A percentile compares a stretch with the other conserved stretches of the same genome.
These are phyloP conservation scores for Lichenostomus cassidix DNA, from an alignment of 2,113 vertebrate genomes.

Conservation along the genomic window DNA sequence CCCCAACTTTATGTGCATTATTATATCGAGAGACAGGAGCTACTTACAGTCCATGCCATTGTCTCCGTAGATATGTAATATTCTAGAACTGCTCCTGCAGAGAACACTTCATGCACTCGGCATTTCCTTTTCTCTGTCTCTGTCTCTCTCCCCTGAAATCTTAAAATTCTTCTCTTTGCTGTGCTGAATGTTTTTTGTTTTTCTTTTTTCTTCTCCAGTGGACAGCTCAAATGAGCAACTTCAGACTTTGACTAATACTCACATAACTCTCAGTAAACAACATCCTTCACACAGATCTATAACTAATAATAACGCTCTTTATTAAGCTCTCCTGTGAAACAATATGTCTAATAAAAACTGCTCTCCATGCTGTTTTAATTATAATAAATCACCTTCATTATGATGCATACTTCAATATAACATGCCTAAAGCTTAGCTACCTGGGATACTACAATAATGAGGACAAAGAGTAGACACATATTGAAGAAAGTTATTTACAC, in stretches of 20 bases:
- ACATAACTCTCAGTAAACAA: slow-evolving; percentile 72
- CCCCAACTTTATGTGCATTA: slow-evolving; percentile 87
- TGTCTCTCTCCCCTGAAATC: slow-evolving; percentile 17
- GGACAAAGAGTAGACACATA: slow-evolving; percentile 46
- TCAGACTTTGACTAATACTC: slow-evolving; percentile 75
- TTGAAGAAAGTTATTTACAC: slow-evolving; percentile 75
- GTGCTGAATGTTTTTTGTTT: slow-evolving; percentile 20
- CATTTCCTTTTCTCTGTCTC: slow-evolving; percentile 64
- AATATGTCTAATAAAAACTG: slow-evolving; percentile 74
- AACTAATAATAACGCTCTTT: slow-evolving; percentile 79
- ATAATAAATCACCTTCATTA: slow-evolving; percentile 83
- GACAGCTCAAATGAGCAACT: slow-evolving; percentile 74
- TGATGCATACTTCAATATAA: slow-evolving; percentile 75
- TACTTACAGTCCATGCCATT: slow-evolving; percentile 80
- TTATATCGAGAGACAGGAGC: slow-evolving; percentile 81
- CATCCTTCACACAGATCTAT: slow-evolving; percentile 73
- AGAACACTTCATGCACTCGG: slow-evolving; percentile 72
- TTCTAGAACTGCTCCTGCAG: slow-evolving; percentile 77
- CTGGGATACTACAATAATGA: slow-evolving; percentile 73
- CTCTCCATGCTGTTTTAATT: slow-evolving; percentile 76
- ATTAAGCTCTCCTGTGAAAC: slow-evolving; percentile 75
- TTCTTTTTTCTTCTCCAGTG: not conserved
- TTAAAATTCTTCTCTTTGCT: slow-evolving; percentile 70
- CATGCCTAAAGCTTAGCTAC: slow-evolving; percentile 64
- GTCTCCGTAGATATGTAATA: slow-evolving; percentile 78